Base-by-base conservation (phyloP, 2,113 vertebrate genomes). In the Anas platyrhynchos region DNA sequence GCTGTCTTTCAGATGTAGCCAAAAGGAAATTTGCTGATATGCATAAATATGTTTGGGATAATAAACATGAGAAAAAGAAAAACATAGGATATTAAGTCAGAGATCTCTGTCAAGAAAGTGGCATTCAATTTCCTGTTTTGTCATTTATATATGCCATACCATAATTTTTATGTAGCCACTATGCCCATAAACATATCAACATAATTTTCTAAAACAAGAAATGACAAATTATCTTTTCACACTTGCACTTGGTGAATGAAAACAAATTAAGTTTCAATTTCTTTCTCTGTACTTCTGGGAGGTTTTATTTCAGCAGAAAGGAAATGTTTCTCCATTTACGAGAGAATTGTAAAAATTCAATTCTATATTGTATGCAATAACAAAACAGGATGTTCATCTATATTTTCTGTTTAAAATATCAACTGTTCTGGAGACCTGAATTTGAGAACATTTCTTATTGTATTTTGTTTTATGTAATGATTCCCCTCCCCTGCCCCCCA, bases 201-300 rank as follows among this genome's bases (percentile, higher is more conserved):
- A 59, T 88, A 86, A 91, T 95, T 94, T 96, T 95, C 91, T 93
- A 66, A 95, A 97, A 94, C 94, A 94, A 97, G 94, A 97, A 97
- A 94, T 96, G 95, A 97, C 94, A 97, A 97, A 98, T 98, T 95
- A 95, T 86, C 84, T 97, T 97, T 96, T 96, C 58, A 95, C 93
- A 86, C 68, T 97, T 97, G 73, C 91, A 85, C 59, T 97, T 93
- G 65, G 71, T 96, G 92, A 97, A 97, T 97, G 96, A 96, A 97
- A 98, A 89, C 92, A 96, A 98, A 97, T 98, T 98, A 97, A 93
- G 61, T 97, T 97, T 96, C 94, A 88, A 68, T 97, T 97, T 97
- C 93, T 97, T 97, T 88, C 88, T 93, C 3, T 91, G 46, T 94
- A 59, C 73, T 98, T 36, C 80, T 96, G 43, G 68, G 94, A 91